Base-by-base conservation (phyloP, 2,797 vertebrate species). In the Periophthalmus magnuspinnatus region DNA sequence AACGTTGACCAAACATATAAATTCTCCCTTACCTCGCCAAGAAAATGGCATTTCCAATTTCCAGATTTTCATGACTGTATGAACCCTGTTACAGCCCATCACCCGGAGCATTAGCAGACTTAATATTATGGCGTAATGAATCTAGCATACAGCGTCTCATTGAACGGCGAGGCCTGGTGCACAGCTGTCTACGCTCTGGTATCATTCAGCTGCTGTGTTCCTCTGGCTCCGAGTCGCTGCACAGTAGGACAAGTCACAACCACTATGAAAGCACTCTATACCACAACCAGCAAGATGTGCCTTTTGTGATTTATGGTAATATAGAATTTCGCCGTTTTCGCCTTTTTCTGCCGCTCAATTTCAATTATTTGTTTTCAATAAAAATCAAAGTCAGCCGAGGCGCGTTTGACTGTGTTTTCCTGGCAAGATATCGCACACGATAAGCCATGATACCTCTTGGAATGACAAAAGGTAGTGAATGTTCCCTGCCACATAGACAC, bases 181-280 rank as follows among this genome's bases (percentile, higher is more conserved):
- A 72, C 89, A 90, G 90, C 89, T 92, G 90, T 79, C 77, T 76
- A 82, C n/a, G 81, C 84, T 90, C 87, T 88, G 88, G 86, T 88
- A 87, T 88, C 86, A 79, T 89, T 91, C 90, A 91, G 90, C 89
- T 88, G 87, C 87, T 87, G 85, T 86, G 88, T 88, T 89, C 88
- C 88, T 81, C 87, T 82, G 88, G 82, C 84, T 88, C 14, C 76
- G 78, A 89, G 80, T 88, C 84, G 72, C 64, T 77, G 83, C 85
- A 88, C 87, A 90, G 88, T 88, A 90, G 88, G 87, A 84, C 81
- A 81, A 85, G 84, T 86, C 82, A 70, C 83, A 76, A 78, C 68
- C 77, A 78, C 81, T 28, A 76, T 78, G 55, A 82, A 87, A 88
- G 86, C 86, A 76, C 88, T 83, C 68, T 55, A 56, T 78, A 84